Conservation (phyloP, 2,888 invertebrate genomes). For the Callosobruchus maculatus region DNA sequence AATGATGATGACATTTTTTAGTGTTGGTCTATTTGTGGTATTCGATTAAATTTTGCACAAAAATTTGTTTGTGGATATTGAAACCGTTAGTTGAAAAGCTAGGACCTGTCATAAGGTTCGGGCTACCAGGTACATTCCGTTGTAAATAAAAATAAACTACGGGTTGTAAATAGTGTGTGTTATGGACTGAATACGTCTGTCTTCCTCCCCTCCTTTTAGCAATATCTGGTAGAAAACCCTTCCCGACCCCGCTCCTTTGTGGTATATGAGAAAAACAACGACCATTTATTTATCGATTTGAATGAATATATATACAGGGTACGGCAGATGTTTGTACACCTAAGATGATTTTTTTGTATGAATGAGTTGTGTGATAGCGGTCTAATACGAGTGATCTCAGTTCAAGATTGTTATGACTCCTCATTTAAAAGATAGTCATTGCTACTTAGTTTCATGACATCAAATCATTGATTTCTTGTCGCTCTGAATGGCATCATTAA, state of each 20-base stretch:
- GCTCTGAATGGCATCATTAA: too few species aligned
- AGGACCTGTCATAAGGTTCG: not conserved
- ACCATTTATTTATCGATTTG: constrained; percentile 12
- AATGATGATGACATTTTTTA: too few species aligned
- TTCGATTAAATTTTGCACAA: too few species aligned
- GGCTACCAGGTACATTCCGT: not conserved
- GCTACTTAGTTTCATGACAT: too few species aligned
- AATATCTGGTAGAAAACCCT: constrained; percentile 32
- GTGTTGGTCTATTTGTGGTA: too few species aligned
- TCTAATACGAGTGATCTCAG: not conserved
- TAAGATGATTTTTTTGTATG: not conserved
- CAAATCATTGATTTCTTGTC: too few species aligned
- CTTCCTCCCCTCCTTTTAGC: constrained; percentile 44
- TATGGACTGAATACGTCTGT: constrained; percentile 46
- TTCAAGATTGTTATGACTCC: too few species aligned
- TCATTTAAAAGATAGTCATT: too few species aligned
- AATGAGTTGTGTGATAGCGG: not conserved
- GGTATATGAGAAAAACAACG: constrained; percentile 21
- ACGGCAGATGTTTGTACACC: constrained; percentile 11
- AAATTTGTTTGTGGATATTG: too few species aligned
- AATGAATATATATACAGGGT: constrained; percentile 10
- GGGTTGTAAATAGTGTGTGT: constrained; percentile 43
- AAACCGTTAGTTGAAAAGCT: not conserved
- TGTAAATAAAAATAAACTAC: constrained; percentile 33
- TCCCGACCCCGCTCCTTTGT: not conserved